These are phyloP conservation scores for Pelodiscus sinensis DNA, from an alignment of 2,113 vertebrate species.

Conservation along the genomic window DNA sequence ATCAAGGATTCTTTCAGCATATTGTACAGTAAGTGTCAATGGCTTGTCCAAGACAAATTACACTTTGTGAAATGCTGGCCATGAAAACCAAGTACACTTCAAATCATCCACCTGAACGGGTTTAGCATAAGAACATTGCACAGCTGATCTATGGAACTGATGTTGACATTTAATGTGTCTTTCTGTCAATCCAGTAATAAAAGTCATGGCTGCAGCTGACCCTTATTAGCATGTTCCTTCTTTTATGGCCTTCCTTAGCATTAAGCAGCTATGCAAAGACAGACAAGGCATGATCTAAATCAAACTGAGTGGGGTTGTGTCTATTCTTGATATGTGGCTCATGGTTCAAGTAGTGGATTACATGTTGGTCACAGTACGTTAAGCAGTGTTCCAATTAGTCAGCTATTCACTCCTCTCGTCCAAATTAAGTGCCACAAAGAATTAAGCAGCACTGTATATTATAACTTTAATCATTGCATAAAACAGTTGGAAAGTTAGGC, in stretches of 20 bases:
- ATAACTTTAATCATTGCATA: neutral
- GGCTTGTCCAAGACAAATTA: conserved; percentile 2
- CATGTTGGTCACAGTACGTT: neutral
- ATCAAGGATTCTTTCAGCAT: neutral
- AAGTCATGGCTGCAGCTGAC: neutral
- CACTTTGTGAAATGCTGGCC: neutral
- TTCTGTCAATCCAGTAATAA: neutral
- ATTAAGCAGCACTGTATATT: neutral
- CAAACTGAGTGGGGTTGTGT: neutral
- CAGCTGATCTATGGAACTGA: neutral
- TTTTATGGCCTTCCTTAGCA: neutral
- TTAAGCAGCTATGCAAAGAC: neutral
- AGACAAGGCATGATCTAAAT: neutral
- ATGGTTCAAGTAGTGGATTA: neutral
- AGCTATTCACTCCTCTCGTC: neutral
- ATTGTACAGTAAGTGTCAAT: neutral
- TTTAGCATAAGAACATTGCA: neutral
- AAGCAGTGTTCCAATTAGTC: neutral
- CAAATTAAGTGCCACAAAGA: neutral
- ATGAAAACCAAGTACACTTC: conserved; percentile 12
- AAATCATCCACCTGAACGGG: neutral
- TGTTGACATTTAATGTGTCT: neutral
- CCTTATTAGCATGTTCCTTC: neutral
- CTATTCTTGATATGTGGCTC: neutral
- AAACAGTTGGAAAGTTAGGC: neutral